Conservation (phyloP, 2,113 vertebrate genomes). For the Mystacornis crossleyi region DNA sequence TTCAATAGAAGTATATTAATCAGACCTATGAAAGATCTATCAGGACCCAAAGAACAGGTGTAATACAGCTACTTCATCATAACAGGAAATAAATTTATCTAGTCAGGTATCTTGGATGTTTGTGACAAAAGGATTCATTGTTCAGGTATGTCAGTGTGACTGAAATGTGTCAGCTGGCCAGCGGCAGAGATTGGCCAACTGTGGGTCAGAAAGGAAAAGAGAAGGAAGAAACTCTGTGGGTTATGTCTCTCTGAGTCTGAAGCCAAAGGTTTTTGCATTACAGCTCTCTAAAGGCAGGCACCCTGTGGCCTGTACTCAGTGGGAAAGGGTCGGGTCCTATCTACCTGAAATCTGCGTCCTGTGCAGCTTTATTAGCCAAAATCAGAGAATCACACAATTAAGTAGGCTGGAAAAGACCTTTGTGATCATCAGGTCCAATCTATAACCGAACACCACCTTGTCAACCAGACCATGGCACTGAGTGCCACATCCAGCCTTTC, state of each 20-base stretch:
- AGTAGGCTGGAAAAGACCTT: too few relatives aligned
- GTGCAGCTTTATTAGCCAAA: background rate
- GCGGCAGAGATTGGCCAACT: background rate
- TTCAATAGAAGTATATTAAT: background rate
- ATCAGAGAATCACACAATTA: background rate
- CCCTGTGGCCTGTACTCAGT: accelerated
- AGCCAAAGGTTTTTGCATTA: background rate
- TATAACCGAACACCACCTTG: too few relatives aligned
- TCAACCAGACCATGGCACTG: background rate
- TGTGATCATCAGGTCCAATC: accelerated
- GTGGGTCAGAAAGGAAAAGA: background rate
- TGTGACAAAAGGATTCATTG: background rate
- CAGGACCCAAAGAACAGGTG: background rate
- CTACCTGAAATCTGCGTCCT: background rate
- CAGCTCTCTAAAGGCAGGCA: background rate
- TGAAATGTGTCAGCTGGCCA: background rate
- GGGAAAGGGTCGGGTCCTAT: background rate
- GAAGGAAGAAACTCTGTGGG: background rate
- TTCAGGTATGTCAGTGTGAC: background rate
- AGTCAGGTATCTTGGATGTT: too few relatives aligned
- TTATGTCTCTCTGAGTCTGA: background rate
- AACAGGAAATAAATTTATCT: background rate
- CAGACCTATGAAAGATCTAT: background rate
- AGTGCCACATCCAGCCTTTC: background rate
- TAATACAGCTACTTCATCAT: background rate